Evolutionary conservation across 1,140 invertebrate species (phyloP), one percentile per base, ranked within the genome.

Genomic region (Microplitis mediator): DNA sequence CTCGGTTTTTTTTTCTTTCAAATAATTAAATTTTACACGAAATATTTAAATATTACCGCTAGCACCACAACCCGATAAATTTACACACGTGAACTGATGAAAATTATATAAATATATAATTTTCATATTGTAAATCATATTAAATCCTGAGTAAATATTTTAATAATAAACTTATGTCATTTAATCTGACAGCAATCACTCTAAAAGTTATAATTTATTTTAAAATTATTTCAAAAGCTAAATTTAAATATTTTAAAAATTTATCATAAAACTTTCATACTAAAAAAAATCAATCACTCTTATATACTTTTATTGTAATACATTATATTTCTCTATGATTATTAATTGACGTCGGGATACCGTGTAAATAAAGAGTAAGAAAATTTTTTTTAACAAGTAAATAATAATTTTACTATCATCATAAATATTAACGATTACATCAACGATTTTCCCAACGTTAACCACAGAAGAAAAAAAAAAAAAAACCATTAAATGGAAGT

Each of bases 111-210:
- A 45, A 79, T 76, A 66, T 61, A 71, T 76, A 75, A 74, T 76
- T 74, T 68, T 73, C 72, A 74, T 72, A 66, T 71, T 79, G 75
- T 75, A 76, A 76, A 87, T 80, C 82, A 82, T 86, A 85, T 85
- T 85, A 81, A 87, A 86, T 86, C 84, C 85, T 87, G 84, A 86
- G 86, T 86, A 86, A 85, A 87, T 87, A 87, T 86, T 85, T 84
- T 86, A 83, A 86, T 78, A 79, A 83, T 85, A 83, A 81, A 77
- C 23, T 78, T 82, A 78, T 82, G 74, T 84, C 74, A 78, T 77
- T 79, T 84, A 84, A 78, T 81, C 79, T 71, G 82, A 56, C 51
- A 72, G 82, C 84, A 82, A 81, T 79, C 78, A 79, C 79, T 80
- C 75, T 66, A 74, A 76, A 23, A 23, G 23, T 76, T 79, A 67